Percentiles rank a stretch among this genome's conserved stretches.
These are phyloP conservation scores for Spinus pinus DNA, from an alignment of 2,797 vertebrate species.

Conservation along the genomic window DNA sequence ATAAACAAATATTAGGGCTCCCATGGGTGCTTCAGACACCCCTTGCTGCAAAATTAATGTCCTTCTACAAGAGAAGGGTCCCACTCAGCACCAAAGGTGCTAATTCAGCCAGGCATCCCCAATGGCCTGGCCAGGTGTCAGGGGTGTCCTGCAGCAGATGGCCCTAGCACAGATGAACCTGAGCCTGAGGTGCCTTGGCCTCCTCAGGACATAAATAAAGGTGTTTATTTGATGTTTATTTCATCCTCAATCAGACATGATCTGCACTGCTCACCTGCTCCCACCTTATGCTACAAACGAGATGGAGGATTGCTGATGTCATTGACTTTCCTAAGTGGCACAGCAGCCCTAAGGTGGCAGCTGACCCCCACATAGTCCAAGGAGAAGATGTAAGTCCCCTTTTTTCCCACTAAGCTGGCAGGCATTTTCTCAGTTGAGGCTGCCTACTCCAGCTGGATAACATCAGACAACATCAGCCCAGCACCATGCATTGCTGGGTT, in stretches of 20 bases:
- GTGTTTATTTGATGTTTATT: neutral
- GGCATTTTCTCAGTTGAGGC: neutral
- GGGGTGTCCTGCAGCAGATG: neutral
- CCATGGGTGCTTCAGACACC: neutral
- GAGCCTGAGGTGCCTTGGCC: neutral
- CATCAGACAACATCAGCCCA: neutral
- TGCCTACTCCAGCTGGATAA: neutral
- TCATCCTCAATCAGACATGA: rapidly evolving
- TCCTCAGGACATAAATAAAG: neutral
- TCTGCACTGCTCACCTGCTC: neutral
- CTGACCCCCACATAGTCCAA: rapidly evolving
- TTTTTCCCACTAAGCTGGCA: neutral
- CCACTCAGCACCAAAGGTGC: neutral
- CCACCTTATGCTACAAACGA: neutral
- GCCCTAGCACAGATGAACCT: rapidly evolving
- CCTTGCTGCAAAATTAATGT: neutral
- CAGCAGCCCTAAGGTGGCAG: neutral
- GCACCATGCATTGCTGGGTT: rapidly evolving
- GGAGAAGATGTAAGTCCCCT: neutral
- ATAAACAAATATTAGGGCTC: neutral
- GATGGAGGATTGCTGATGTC: neutral
- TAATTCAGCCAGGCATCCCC: neutral
- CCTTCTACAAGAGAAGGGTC: neutral
- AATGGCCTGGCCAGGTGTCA: neutral
- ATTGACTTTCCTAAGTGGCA: neutral